Base-by-base conservation (phyloP, 2,888 invertebrate genomes). In the Patella pellucida region DNA sequence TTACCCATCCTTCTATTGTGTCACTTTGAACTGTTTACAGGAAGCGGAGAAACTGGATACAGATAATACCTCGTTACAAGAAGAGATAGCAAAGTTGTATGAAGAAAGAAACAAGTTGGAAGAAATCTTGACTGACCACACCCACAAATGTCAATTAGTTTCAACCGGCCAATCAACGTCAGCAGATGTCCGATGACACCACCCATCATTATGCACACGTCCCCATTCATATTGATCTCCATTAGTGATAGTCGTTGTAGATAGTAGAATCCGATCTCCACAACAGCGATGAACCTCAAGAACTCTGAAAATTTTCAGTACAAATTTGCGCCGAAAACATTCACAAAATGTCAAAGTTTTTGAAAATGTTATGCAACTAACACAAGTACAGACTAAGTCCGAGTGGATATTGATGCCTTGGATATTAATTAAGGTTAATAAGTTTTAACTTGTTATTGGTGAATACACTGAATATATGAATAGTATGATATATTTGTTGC, bases 61-160 rank as follows among this genome's bases (percentile, higher is more conserved):
- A 19, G 62, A 62, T 62, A 62, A 62, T 62, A 62, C 62, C 62
- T 62, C 62, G 62, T 14, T 62, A 62, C 19, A 62, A 62, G 62
- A 62, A 62, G 62, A 62, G 23, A 62, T 62, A 62, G 62, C 62
- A 19, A 62, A 62, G 23, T 62, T 62, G 23, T 62, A 19, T 62
- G 62, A 62, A 62, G 62, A 62, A 14, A 62, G 62, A 62, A 62
- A 62, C 19, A 62, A 62, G 23, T 62, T 62, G 23, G 62, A 62
- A 62, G 62, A 62, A 23, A 62, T 62, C 11, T 62, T 19, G 62
- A 62, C 14, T 62, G 62, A 62, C 62, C 62, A 62, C 62, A 62
- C 62, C 62, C 62, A 23, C 62, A 62, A 62, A 62, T 62, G 62
- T 62, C 62, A 62, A 62, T 62, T 62, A 62, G 23, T 62, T 62